A percentile compares a stretch with the other conserved stretches of the same genome.
These are phyloP conservation scores for Eufriesea mexicana DNA, from an alignment of 1,140 invertebrate species.

Conservation along the genomic window DNA sequence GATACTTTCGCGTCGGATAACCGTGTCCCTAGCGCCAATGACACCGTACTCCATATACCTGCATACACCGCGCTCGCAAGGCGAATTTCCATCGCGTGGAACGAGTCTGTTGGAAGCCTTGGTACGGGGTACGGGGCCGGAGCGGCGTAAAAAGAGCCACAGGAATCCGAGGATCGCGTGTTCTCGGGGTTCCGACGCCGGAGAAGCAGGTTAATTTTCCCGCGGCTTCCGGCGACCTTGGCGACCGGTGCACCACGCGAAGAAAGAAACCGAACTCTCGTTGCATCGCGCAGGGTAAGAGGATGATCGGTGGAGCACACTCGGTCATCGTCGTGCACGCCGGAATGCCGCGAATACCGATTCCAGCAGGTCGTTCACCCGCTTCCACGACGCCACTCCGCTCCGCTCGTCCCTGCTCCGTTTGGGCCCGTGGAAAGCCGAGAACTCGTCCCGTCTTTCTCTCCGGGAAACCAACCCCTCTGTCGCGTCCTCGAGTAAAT, in stretches of 20 bases:
- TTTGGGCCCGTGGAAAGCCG: constrained; percentile 42
- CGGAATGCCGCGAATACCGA: constrained; percentile 75
- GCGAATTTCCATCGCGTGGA: constrained; percentile 1
- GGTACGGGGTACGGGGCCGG: too few species aligned
- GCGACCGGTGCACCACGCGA: background rate
- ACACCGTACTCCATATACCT: background rate
- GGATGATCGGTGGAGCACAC: constrained; percentile 54
- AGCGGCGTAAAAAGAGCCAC: constrained; percentile 2
- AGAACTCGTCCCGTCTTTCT: background rate
- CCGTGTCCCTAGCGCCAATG: background rate
- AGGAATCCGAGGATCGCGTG: constrained; percentile 43
- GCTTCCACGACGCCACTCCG: constrained; percentile 25
- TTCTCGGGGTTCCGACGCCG: background rate
- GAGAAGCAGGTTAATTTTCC: constrained; percentile 49
- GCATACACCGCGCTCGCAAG: background rate
- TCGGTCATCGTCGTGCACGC: constrained; percentile 71
- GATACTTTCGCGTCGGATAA: background rate
- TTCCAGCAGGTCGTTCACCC: constrained; percentile 75
- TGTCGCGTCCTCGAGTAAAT: background rate
- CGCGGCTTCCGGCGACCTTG: constrained; percentile 63
- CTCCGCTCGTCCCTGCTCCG: constrained; percentile 29
- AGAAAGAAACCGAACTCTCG: constrained; percentile 57
- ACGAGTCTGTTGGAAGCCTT: background rate
- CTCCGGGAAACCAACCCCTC: too few species aligned
- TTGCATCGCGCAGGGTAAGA: constrained; percentile 42